These are phyloP conservation scores for Aldabrachelys gigantea DNA, from an alignment of 2,113 vertebrate species.

Conservation along the genomic window DNA sequence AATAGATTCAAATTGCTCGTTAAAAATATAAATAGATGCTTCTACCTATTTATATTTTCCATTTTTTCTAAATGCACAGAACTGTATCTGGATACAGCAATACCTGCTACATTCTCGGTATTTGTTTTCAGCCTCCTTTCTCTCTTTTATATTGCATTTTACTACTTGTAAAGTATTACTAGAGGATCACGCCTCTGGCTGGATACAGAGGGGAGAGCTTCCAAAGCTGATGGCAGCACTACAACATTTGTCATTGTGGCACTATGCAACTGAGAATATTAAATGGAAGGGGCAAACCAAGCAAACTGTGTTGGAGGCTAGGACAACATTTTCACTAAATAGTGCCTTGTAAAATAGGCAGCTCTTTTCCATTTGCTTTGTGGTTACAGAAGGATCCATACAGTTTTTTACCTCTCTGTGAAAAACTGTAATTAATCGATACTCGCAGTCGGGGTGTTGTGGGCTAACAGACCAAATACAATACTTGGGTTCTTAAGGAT, in stretches of 20 bases:
- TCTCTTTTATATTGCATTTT: background rate
- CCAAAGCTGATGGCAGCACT: background rate
- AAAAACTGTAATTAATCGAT: rapidly evolving
- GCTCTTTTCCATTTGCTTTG: rapidly evolving
- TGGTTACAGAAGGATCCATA: rapidly evolving
- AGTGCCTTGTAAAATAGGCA: rapidly evolving
- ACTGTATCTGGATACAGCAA: rapidly evolving
- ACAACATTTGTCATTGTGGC: background rate
- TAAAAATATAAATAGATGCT: background rate
- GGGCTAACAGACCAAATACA: rapidly evolving
- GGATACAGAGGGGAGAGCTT: background rate
- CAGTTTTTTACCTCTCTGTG: background rate
- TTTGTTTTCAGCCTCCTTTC: background rate
- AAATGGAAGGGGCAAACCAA: background rate
- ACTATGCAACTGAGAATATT: background rate
- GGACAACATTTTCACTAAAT: background rate
- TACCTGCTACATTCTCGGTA: background rate
- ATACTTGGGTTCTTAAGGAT: background rate
- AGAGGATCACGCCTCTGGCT: conserved; percentile 16
- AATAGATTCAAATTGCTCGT: background rate
- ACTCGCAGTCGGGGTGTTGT: background rate
- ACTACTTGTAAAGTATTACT: background rate
- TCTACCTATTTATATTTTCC: background rate
- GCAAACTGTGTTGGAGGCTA: background rate
- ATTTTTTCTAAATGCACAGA: background rate